phyloP scores from a whole-genome alignment of 2,888 invertebrate genomes.

The Byasa hedistus region DNA sequence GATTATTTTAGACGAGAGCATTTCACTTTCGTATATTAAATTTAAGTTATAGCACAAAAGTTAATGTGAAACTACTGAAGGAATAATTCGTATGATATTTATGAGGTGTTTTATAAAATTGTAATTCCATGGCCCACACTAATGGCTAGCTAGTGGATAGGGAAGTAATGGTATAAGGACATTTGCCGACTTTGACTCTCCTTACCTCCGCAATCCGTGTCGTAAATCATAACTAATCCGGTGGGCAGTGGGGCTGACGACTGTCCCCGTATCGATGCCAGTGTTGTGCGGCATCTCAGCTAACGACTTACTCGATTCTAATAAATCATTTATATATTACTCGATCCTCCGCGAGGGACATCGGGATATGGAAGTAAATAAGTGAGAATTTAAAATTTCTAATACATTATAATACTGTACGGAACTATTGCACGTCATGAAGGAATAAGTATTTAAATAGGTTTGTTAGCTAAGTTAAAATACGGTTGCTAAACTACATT shows the following conservation, averaged over 20 bases:
- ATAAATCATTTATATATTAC: constrained; percentile 28
- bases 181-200: constrained; percentile 43
- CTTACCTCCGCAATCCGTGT: constrained; percentile 37
- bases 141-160: constrained; percentile 49
- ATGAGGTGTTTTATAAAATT: no score
- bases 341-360: neutral
- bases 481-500: no score
- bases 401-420: neutral
- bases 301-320: constrained; percentile 15
- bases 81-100: no score
- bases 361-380: neutral
- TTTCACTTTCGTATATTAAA: no score
- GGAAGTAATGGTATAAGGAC: constrained; percentile 54
- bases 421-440: no score
- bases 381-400: neutral
- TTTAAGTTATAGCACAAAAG: no score
- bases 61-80: no score
- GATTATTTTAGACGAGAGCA: no score
- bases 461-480: no score
- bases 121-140: constrained; percentile 47
- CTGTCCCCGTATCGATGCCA: constrained; percentile 31
- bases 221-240: constrained; percentile 74
- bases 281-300: constrained; percentile 8
- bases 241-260: constrained; percentile 35
- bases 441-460: no score